phyloP scores from a whole-genome alignment of 1,140 invertebrate species.

The Brachionus rotundiformis region DNA sequence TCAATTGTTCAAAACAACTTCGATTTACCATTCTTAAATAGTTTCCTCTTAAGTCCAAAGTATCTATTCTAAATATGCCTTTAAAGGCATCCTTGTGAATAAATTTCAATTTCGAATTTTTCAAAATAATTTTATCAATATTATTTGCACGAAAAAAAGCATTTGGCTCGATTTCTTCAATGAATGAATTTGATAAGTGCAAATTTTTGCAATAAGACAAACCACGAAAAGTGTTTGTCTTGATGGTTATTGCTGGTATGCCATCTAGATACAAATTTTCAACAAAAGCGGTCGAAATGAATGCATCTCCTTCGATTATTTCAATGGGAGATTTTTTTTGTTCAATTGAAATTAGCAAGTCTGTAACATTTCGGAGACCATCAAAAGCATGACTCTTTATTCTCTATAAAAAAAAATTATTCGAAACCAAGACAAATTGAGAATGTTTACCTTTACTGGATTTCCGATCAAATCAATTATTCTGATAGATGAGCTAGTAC shows the following conservation, averaged over 20 bases:
- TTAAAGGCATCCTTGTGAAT: slow-evolving; percentile 30
- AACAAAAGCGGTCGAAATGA: slow-evolving; percentile 49
- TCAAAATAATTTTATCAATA: slow-evolving; percentile 25
- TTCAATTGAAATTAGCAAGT: slow-evolving; percentile 17
- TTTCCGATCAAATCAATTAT: slow-evolving; percentile 51
- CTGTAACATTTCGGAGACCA: slow-evolving; percentile 39
- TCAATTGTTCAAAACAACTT: slow-evolving; percentile 10
- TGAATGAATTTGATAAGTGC: slow-evolving; percentile 1
- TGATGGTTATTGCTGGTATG: background rate
- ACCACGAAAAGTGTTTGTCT: slow-evolving; percentile 42
- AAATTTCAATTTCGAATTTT: slow-evolving; percentile 20
- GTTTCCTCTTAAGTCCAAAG: slow-evolving; percentile 48
- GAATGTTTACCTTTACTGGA: slow-evolving; percentile 24
- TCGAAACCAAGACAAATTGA: background rate
- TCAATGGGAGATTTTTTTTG: slow-evolving; percentile 46
- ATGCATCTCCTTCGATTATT: slow-evolving; percentile 44
- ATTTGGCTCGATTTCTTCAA: slow-evolving; percentile 39
- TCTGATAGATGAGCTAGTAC: slow-evolving; percentile 40
- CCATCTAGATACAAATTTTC: slow-evolving; percentile 37
- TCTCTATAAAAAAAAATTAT: slow-evolving; percentile 4
- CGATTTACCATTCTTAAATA: background rate
- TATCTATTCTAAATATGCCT: slow-evolving; percentile 32
- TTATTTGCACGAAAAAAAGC: slow-evolving; percentile 44
- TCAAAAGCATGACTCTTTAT: slow-evolving; percentile 51
- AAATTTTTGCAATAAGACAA: slow-evolving; percentile 46